A percentile compares a stretch with the other conserved stretches of the same genome.
These are phyloP conservation scores for Acropora tenuis DNA, from an alignment of 64 coral and sea anemone species.

Conservation along the genomic window DNA sequence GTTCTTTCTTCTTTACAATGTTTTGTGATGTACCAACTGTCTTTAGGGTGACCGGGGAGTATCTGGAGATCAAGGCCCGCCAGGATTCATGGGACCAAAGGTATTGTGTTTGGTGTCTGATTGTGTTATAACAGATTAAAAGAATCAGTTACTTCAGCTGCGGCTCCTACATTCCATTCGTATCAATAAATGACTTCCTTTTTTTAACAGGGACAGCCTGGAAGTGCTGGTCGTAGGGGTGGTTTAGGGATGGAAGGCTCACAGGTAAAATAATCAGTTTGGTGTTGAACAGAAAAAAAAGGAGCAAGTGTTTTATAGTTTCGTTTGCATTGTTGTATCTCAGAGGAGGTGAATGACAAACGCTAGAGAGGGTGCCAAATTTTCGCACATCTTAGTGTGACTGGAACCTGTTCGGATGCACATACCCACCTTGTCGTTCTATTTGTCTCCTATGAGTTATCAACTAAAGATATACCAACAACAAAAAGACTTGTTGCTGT, in stretches of 20 bases:
- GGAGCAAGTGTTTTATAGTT: no score
- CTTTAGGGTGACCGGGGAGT: constrained; percentile 53
- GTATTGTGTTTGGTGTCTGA: neutral
- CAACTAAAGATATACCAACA: no score
- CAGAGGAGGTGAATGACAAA: no score
- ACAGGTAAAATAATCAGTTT: neutral
- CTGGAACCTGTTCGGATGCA: no score
- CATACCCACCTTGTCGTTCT: no score
- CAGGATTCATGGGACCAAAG: constrained; percentile 13
- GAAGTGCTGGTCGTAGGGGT: neutral
- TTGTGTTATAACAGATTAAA: neutral
- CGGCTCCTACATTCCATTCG: neutral
- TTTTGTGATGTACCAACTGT: neutral
- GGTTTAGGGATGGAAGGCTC: neutral
- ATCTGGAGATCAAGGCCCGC: constrained; percentile 28
- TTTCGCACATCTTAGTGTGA: no score
- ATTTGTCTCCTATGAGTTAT: no score
- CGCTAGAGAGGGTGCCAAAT: no score
- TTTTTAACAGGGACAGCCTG: neutral
- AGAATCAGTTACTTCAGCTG: no score
- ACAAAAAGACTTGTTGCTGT: no score
- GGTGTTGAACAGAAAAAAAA: no score
- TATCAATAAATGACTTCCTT: neutral
- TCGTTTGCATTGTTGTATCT: no score
- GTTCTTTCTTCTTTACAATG: neutral